These are phyloP conservation scores for Drosophila siamana DNA, from an alignment of 2,888 invertebrate genomes.

Conservation along the genomic window DNA sequence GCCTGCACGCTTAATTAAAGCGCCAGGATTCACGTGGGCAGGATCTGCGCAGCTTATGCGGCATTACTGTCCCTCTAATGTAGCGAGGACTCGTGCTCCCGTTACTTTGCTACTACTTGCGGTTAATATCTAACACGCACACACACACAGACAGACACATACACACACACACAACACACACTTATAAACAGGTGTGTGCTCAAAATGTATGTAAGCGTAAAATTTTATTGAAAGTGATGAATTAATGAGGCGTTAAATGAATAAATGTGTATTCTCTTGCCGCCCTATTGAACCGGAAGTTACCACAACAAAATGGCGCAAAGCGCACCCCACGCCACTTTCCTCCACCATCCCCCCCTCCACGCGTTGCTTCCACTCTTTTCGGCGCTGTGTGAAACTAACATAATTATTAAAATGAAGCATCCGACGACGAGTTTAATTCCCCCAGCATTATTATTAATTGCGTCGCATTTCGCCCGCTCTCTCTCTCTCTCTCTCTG, in stretches of 20 bases:
- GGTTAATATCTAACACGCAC: constrained; percentile 44
- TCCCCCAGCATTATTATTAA: constrained; percentile 4
- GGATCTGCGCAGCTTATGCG: constrained; percentile 13
- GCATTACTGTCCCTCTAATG: constrained; percentile 53
- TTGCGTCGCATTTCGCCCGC: constrained; percentile 5
- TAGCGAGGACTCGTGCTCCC: constrained; percentile 21
- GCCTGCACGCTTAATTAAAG: constrained; percentile 68
- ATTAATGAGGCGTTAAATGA: constrained; percentile 83
- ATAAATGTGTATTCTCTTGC: constrained; percentile 73
- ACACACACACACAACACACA: constrained; percentile 16
- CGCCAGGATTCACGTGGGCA: constrained; percentile 24
- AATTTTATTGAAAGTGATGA: constrained; percentile 82
- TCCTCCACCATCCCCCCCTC: not conserved
- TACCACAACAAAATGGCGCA: constrained; percentile 57
- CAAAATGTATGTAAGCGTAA: constrained; percentile 74
- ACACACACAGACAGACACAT: constrained; percentile 31
- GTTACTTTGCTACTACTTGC: constrained; percentile 46
- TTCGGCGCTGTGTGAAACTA: constrained; percentile 36
- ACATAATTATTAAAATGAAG: constrained; percentile 42
- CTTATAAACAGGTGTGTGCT: constrained; percentile 29
- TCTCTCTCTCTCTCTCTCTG: no score
- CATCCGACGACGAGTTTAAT: not conserved
- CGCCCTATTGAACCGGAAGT: constrained; percentile 83
- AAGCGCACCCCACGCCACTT: constrained; percentile 1
- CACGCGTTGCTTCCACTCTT: not conserved